phyloP scores from a whole-genome alignment of 2,797 vertebrate genomes.

The Sarcoramphus papa region DNA sequence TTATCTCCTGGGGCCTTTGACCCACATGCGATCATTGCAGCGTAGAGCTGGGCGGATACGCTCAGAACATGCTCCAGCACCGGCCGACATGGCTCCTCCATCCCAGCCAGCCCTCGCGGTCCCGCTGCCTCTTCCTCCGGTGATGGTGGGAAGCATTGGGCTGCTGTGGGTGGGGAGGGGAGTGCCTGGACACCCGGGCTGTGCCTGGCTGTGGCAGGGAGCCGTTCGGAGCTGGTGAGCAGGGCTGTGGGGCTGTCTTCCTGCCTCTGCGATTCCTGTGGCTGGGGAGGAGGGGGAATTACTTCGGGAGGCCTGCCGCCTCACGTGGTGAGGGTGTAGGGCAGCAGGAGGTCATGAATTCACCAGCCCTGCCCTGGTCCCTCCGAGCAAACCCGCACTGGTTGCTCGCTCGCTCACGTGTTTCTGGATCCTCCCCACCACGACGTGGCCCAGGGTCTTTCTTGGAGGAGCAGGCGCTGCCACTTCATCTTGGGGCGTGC shows the following conservation, averaged over 20 bases:
- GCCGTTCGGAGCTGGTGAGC: background rate
- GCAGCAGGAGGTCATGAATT: background rate
- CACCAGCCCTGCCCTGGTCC: accelerated
- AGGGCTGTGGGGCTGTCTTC: background rate
- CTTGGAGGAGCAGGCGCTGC: background rate
- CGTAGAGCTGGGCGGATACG: accelerated
- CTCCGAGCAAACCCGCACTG: accelerated
- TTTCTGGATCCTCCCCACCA: background rate
- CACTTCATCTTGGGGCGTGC: accelerated
- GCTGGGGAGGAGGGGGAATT: background rate
- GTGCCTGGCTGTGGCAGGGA: background rate
- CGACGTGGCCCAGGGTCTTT: accelerated
- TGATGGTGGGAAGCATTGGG: background rate
- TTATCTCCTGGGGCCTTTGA: conserved; percentile 10
- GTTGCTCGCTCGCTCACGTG: accelerated
- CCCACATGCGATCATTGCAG: background rate
- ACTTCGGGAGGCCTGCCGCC: background rate
- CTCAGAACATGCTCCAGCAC: background rate
- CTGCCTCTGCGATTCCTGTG: background rate
- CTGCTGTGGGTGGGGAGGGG: background rate
- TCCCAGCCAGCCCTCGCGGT: accelerated
- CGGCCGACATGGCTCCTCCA: accelerated
- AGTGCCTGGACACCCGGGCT: accelerated
- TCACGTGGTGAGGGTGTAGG: accelerated
- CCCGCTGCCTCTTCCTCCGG: accelerated